These are phyloP conservation scores for Polydrusus pterygomalis DNA, from an alignment of 2,888 invertebrate species.

Conservation along the genomic window DNA sequence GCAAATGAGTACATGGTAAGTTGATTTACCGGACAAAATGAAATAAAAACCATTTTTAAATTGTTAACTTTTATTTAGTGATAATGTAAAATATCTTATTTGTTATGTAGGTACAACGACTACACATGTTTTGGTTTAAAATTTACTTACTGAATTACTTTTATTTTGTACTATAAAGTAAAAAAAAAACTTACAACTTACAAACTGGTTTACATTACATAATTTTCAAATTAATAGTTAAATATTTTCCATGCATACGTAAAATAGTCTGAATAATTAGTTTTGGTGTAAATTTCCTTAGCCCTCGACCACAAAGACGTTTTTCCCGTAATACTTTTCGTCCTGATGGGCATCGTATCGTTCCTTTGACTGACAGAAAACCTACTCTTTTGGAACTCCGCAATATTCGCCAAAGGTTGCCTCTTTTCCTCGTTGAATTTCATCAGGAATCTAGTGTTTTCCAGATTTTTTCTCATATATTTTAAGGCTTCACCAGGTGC, in stretches of 20 bases:
- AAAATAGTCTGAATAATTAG: background rate
- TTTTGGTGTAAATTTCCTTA: slow-evolving; percentile 1
- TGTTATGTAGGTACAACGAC: no score
- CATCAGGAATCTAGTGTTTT: background rate
- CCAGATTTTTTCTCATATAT: background rate
- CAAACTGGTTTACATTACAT: no score
- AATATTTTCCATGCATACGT: background rate
- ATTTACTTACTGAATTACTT: no score
- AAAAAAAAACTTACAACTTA: no score
- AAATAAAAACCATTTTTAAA: no score
- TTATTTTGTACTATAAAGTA: no score
- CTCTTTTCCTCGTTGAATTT: background rate
- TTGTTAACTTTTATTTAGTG: no score
- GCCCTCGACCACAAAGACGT: slow-evolving; percentile 4
- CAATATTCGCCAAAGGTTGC: background rate
- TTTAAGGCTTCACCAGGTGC: background rate
- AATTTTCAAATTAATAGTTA: background rate
- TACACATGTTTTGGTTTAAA: no score
- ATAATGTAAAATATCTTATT: no score
- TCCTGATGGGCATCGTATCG: background rate
- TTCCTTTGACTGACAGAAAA: background rate
- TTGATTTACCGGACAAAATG: no score
- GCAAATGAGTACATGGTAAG: no score
- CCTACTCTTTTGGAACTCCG: background rate
- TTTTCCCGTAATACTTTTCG: background rate